Base-by-base conservation (phyloP, 2,113 vertebrate genomes). In the Apteryx owenii region DNA sequence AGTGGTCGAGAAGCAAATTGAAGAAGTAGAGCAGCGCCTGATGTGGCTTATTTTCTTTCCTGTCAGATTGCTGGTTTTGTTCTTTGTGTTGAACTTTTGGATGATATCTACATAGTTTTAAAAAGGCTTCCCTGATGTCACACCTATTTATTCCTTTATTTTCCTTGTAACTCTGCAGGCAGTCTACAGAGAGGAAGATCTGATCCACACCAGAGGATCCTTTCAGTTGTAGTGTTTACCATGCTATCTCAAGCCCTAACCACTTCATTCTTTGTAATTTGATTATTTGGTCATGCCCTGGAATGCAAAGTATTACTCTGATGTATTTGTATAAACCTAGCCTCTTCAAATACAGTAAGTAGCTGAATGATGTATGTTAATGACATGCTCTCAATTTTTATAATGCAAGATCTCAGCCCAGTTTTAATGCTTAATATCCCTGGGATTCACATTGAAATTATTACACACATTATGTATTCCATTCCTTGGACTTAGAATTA, bases 311-410 rank as follows among this genome's bases (percentile, higher is more conserved):
- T 94, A 97, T 96, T 96, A 95, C 98, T 94, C 97, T 95, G 91
- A 98, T 96, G 97, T 96, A 84, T 98, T 97, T 98, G 95, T 96
- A 88, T 97, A 97, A 98, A 95, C 95, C 96, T 94, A 70, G 25
- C 92, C 95, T 97, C 97, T 98, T 98, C 97, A 76, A 91, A 93
- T 89, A 95, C 95, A 87, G 97, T 96, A 97, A 97, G 97, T 86
- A 97, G 97, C 94, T 96, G 97, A 98, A 96, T 96, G 98, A 98
- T 98, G 96, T 97, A 97, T 98, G 97, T 97, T 98, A 98, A 98
- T 98, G 97, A 97, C 95, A 96, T 95, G 96, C 97, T 98, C 95
- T 98, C 93, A 98, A 98, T 98, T 98, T 97, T 97, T 98, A 97
- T 97, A 98, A 97, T 98, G 97, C 38, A 29, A 98, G 97, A 97